Base-by-base conservation (phyloP, 92 coral and sea anemone genomes). In the Palythoa heliodiscus region DNA sequence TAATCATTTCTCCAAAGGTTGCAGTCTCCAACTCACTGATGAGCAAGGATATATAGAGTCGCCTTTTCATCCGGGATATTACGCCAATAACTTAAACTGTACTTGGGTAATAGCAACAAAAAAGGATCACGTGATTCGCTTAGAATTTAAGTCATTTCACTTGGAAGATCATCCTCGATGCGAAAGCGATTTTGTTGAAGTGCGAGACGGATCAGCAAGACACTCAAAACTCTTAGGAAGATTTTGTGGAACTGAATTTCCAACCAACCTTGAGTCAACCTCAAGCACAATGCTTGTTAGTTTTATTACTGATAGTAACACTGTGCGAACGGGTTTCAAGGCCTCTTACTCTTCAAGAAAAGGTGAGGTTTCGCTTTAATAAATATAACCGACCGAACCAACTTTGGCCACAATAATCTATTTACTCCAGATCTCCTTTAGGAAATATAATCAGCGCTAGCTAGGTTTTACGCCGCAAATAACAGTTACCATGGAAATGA, bases 41-140 rank as follows among this genome's bases (percentile, higher is more conserved):
- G 58, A 80, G 57, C 85, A 91, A 16, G 98, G 98, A 47, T 82
- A 78, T 79, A 84, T 95, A 29, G 68, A 88, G 38, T 93, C 94
- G 14, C 98, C 96, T 1, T 89, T 68, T 52, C 88, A 95, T 77
- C 98, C 98, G 55, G 92, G 93, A 69, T 87, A 87, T 77, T 91
- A 91, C 87, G 37, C 79, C 64, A 88, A 80, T 55, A 85, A 89
- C 85, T 53, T 86, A 50, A 63, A 77, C 19, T 93, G 90, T 78
- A 57, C 71, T 16, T 93, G 95, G 98, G 76, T 61, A 29, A 87
- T 95, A 82, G 70, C 54, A 4, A 90, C 91, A 5, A 87, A 87
- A 7, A 74, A 17, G 15, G 87, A 87, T 83, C 85, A 89, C 89
- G 84, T 86, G 90, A 89, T 95, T 37, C 92, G 86, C 57, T 82